Evolutionary conservation across 53 echinoderm and acorn worm species (phyloP), one percentile per base, ranked within the genome.

Genomic region (Temnopleurus reevesii): DNA sequence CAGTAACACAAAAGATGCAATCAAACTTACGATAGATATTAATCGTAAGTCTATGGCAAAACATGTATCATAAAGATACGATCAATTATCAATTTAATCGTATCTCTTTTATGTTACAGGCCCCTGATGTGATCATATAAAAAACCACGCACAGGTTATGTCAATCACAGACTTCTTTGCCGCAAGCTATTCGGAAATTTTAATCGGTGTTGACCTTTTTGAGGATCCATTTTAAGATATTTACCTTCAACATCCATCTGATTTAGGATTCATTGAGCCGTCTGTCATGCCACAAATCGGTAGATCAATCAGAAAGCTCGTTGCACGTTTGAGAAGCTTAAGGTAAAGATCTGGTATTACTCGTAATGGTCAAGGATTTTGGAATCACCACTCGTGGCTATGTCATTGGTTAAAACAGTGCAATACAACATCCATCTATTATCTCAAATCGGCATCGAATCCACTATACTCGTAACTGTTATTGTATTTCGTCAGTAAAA

Each of bases 131-230:
- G 15, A 71, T 71, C 71, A 71, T 71, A n/a, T 7, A n/a, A n/a
- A n/a, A n/a, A n/a, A n/a, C n/a, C n/a, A n/a, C 41, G 38, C 23
- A n/a, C 35, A 38, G 38, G 10, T 41, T 21, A 71, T 71, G 71
- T 71, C 41, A 71, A 4, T 71, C 71, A 41, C 8, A 35, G 71
- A 4, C 21, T 41, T 71, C 7, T 23, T 21, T n/a, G 38, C 71
- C 41, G 0, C 71, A 21, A 71, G 71, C 21, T 38, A 43, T 71
- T 71, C 21, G 12, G 38, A 41, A 38, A 21, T 65, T 65, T 71
- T 71, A 71, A 71, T 71, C 71, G 71, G 41, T 41, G 71, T 21
- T 71, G 71, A 71, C 71, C 71, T 71, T 71, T 71, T 71, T 43
- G 2, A 7, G 41, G 71, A 71, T 36, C 21, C 71, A 71, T 43